Evolutionary conservation across 2,113 vertebrate genomes (phyloP), one percentile per base, ranked within the genome.

Genomic region (Oophaga pumilio): DNA sequence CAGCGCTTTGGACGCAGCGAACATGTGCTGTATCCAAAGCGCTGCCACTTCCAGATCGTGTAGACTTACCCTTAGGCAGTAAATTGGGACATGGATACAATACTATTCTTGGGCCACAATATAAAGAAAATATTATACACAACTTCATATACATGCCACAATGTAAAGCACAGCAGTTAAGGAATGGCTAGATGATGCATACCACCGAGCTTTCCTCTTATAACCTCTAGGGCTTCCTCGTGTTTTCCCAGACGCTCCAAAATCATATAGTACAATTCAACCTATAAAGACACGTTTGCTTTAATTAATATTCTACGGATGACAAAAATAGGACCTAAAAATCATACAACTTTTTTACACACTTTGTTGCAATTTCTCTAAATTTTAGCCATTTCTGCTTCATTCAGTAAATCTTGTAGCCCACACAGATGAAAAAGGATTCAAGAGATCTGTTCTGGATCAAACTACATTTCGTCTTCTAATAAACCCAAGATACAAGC

Each of bases 261-360:
- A 89, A 99, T 99, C 97, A 99, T 99, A 87, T 96, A 99, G 91
- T 99, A 99, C 82, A 99, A 96, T 74, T 99, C 97, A 10, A 99
- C 98, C 98, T 97, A 56, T 80, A 81, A 85, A 74, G 59, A 66
- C 50, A 80, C 24, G 18, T 71, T 71, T 14, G 13, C 17, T 71
- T 69, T 33, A 0, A 71, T 71, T 7, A 8, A 71, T 18, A 33
- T 33, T 15, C 2, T 71, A 6, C 1, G 0, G 7, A 71, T 17
- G 18, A 33, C 2, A 28, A 7, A 71, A 71, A 43, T 71, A 2
- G 26, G 33, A 5, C 28, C 18, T 33, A 33, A 69, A 69, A 20
- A 20, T 11, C 8, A 68, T 26, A 9, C 11, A 66, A 66, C 11
- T 66, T 4, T 10, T 0, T 1, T 4, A 66, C 13, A 62, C 8